Evolutionary conservation across 1,140 invertebrate genomes (phyloP), one percentile per base, ranked within the genome.

Genomic region (Coenobita brevimanus): DNA sequence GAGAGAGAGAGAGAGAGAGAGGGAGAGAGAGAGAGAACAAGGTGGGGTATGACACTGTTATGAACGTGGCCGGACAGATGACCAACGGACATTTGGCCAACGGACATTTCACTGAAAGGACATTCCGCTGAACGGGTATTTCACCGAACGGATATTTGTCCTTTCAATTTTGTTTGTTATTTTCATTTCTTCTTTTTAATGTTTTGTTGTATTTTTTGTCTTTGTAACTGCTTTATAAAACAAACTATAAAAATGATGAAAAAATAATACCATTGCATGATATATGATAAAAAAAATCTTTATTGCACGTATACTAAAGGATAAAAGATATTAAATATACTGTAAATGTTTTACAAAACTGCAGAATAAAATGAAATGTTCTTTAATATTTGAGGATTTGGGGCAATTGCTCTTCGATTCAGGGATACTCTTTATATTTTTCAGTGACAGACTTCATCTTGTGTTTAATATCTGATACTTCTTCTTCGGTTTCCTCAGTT

Each of bases 391-490:
- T 41, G 67, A n/a, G n/a, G n/a, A 62, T 15, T 64, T 8, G 62
- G 60, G 15, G 60, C 38, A 67, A 62, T 82, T 54, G 30, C 17
- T 15, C 15, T 81, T 80, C 46, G 17, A 57, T 30, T 57, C 24
- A 57, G 3, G 3, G 46, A 33, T 80, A 62, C 78, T 80, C 6
- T 8, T 80, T 27, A 80, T 80, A 80, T 60, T 80, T 80, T 38
- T 2, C 73, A 76, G n/a, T 75, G 71, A 75, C 3, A 64, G 27
- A 75, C 71, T 75, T 30, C 21, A 75, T 24, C 46, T 79, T 79
- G 76, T 46, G 76, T 79, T 79, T 79, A 79, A 79, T 79, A 54
- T 60, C 54, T 80, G 78, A 54, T 80, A 60, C 50, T 80, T 57
- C 73, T 76, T 76, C 73, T 36, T 60, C 46, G 24, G 78, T 80